Evolutionary conservation across 2,888 invertebrate species (phyloP).

Genomic region (Pseudococcus viburni): DNA sequence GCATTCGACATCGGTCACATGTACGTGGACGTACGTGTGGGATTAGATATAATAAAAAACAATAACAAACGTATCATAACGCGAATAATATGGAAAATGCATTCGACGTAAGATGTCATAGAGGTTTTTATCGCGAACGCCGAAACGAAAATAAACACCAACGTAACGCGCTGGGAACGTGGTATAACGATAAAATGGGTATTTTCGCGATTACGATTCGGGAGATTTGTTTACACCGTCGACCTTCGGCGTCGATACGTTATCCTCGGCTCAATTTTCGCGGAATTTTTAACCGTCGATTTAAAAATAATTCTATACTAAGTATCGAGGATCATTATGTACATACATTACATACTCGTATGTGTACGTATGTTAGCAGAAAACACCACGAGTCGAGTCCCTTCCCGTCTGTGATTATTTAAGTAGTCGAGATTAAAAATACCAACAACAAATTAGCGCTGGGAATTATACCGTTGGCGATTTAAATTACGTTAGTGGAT

Average conservation of each 20-base stretch:
- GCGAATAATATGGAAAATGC: neutral
- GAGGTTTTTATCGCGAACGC: neutral
- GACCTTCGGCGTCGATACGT: neutral
- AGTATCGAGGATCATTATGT: slow-evolving; percentile 16
- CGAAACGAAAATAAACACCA: neutral
- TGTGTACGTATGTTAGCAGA: neutral
- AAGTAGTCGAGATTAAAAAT: neutral
- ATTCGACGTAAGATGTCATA: neutral
- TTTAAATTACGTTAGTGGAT: neutral
- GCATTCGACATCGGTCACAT: too few species aligned
- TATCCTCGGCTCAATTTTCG: slow-evolving; percentile 27
- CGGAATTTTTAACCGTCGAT: neutral
- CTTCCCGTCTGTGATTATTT: neutral
- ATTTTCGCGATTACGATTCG: neutral
- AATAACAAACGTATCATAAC: neutral
- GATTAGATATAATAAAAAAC: neutral
- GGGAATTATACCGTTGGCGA: neutral
- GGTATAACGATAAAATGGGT: neutral
- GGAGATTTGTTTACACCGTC: neutral
- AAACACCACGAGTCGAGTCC: neutral
- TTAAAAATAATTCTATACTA: neutral
- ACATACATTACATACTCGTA: neutral
- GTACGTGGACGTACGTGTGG: neutral
- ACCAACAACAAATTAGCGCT: neutral
- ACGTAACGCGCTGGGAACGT: neutral